Evolutionary conservation across 2,797 vertebrate genomes (phyloP).

Genomic region (Graptemys geographica): DNA sequence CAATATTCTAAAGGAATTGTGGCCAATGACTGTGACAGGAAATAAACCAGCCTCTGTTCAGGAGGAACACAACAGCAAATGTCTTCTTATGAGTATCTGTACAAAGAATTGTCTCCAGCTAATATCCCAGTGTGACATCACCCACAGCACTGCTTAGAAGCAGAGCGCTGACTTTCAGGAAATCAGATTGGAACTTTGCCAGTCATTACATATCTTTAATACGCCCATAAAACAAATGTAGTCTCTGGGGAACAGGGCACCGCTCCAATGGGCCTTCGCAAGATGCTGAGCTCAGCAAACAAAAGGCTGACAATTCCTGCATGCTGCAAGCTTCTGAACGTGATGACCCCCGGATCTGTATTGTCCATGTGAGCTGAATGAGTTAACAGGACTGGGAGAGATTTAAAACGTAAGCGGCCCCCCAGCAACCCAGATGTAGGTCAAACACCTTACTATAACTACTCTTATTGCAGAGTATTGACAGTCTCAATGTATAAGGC

Average conservation of each 20-base stretch:
- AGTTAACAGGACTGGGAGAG: neutral
- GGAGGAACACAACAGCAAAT: neutral
- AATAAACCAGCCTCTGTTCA: neutral
- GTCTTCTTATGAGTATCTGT: neutral
- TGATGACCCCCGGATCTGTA: neutral
- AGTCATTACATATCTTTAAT: neutral
- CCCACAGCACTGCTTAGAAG: neutral
- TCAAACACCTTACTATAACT: conserved; percentile 44
- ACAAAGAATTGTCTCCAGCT: neutral
- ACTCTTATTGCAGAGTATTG: neutral
- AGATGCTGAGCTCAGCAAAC: neutral
- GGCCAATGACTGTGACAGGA: neutral
- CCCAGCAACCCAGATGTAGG: neutral
- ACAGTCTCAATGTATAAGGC: conserved; percentile 42
- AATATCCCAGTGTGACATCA: accelerated
- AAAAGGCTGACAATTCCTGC: accelerated
- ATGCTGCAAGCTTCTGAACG: neutral
- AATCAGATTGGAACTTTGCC: neutral
- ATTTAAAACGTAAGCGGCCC: neutral
- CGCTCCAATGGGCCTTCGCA: accelerated
- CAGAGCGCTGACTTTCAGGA: neutral
- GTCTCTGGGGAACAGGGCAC: accelerated
- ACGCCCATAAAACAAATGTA: accelerated
- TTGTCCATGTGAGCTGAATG: neutral
- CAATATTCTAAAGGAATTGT: neutral